A percentile compares a stretch with the other conserved stretches of the same genome.
phyloP scores from a whole-genome alignment of 1,140 invertebrate genomes.

The Galleria mellonella region DNA sequence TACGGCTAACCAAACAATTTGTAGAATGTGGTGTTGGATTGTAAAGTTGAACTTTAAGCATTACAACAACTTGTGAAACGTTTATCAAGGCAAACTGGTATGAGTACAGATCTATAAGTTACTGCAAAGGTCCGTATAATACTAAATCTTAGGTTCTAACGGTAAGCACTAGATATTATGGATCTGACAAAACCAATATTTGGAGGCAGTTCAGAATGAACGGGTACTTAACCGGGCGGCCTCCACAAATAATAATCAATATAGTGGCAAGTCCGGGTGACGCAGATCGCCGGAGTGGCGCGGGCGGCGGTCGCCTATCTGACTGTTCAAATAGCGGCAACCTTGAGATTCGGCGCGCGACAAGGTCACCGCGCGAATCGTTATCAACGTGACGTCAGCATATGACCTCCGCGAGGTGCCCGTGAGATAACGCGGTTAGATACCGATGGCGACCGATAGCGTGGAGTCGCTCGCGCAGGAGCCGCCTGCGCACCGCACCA shows the following conservation, averaged over 20 bases:
- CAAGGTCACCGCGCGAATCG: constrained; percentile 72
- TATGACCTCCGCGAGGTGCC: constrained; percentile 67
- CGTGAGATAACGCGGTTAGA: constrained; percentile 54
- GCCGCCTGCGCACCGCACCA: background rate
- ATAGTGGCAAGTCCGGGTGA: constrained; percentile 52
- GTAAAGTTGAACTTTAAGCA: too few species aligned
- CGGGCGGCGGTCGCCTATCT: constrained; percentile 46
- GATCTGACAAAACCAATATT: too few species aligned
- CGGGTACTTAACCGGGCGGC: constrained; percentile 24
- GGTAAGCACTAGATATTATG: too few species aligned
- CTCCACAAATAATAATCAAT: constrained; percentile 48
- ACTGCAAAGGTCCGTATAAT: too few species aligned
- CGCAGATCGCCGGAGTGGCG: constrained; percentile 23
- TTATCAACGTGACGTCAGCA: constrained; percentile 70
- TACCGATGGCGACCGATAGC: constrained; percentile 62
- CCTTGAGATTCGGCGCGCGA: constrained; percentile 69
- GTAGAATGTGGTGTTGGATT: too few species aligned
- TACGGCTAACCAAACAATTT: too few species aligned
- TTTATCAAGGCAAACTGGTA: too few species aligned
- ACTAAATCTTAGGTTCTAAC: too few species aligned
- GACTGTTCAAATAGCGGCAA: constrained; percentile 66
- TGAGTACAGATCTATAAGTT: too few species aligned
- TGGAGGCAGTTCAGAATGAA: constrained; percentile 13
- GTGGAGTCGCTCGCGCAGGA: constrained; percentile 19
- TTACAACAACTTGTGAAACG: too few species aligned